A percentile compares a stretch with the other conserved stretches of the same genome.
These are phyloP conservation scores for Ondatra zibethicus DNA, from an alignment of 2,113 vertebrate genomes.

Conservation along the genomic window DNA sequence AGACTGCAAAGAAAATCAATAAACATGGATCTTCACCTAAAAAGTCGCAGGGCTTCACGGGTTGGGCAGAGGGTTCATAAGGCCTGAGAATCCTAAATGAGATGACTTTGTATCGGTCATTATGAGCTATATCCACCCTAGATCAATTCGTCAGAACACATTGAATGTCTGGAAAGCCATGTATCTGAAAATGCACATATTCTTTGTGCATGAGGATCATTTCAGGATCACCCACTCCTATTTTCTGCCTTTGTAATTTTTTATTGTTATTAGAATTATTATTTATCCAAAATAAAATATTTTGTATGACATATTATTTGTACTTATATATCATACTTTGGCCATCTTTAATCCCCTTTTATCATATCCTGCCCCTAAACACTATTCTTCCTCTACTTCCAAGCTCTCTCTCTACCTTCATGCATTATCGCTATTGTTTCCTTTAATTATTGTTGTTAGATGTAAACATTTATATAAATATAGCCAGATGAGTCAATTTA, in stretches of 20 bases:
- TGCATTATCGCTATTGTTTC: not conserved
- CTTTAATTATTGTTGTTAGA: not conserved
- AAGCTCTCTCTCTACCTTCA: too few relatives aligned
- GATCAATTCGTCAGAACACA: not conserved
- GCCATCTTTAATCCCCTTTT: not conserved
- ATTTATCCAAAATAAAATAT: not conserved
- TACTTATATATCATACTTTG: not conserved
- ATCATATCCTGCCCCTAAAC: not conserved
- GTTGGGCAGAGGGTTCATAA: not conserved
- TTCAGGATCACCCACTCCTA: not conserved
- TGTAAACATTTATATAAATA: not conserved
- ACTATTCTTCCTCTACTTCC: not conserved
- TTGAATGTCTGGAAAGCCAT: not conserved
- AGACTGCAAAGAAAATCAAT: not conserved
- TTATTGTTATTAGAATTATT: not conserved
- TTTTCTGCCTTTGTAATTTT: not conserved
- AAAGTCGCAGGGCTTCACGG: not conserved
- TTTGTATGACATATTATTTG: not conserved
- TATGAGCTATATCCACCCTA: not conserved
- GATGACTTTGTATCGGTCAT: not conserved
- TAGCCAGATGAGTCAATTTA: not conserved
- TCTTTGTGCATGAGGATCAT: not conserved
- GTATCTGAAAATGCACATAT: not conserved
- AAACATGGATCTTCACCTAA: accelerated
- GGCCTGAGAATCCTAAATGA: not conserved